Conservation (phyloP, 1,140 invertebrate genomes). For the Macrobrachium rosenbergii region DNA sequence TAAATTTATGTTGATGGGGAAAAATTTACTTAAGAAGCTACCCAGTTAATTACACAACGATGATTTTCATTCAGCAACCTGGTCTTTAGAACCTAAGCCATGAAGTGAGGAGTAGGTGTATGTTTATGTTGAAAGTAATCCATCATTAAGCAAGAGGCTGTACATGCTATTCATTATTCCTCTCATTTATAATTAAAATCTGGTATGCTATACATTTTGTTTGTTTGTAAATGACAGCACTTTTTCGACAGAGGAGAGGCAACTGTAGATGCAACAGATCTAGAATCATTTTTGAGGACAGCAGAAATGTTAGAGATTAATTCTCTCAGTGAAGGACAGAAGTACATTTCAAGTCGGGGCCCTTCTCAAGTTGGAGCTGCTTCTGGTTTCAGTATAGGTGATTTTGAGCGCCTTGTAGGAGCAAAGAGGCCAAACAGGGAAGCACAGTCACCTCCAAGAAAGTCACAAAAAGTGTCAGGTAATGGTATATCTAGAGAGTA, state of each 20-base stretch:
- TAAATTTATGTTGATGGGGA: too few species aligned
- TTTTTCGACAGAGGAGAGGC: conserved; percentile 56
- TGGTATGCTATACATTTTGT: too few species aligned
- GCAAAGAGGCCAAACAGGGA: conserved; percentile 35
- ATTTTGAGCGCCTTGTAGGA: conserved; percentile 53
- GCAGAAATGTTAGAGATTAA: conserved; percentile 63
- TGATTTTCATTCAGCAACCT: too few species aligned
- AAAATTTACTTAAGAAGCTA: too few species aligned
- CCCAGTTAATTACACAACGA: too few species aligned
- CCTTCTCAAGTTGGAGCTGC: neutral
- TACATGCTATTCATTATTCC: too few species aligned
- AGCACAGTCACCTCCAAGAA: conserved; percentile 31
- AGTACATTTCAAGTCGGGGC: conserved; percentile 36
- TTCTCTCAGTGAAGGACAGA: conserved; percentile 62
- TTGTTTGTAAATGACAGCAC: too few species aligned
- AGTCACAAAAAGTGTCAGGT: conserved; percentile 42
- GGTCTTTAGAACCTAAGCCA: too few species aligned
- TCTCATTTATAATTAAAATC: too few species aligned
- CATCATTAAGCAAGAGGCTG: too few species aligned
- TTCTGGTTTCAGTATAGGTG: conserved; percentile 49
- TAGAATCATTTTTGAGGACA: conserved; percentile 64
- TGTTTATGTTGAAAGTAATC: too few species aligned
- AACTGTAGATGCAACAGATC: conserved; percentile 64
- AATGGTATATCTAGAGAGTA: neutral
- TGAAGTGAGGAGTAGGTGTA: too few species aligned